These are phyloP conservation scores for Chorisops tibialis DNA, from an alignment of 2,888 invertebrate genomes.

Conservation along the genomic window DNA sequence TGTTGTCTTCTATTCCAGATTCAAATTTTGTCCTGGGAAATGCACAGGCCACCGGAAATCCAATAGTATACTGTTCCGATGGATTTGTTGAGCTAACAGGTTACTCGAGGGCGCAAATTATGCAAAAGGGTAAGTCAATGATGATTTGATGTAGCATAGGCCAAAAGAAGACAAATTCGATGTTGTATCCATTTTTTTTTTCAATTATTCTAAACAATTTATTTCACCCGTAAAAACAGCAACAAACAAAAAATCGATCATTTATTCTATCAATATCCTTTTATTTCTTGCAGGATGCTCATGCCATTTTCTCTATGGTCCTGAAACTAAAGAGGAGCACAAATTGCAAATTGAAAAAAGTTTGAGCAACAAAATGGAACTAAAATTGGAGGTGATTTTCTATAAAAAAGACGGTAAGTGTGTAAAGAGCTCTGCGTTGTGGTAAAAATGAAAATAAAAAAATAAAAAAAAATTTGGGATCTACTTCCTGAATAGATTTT, in stretches of 20 bases:
- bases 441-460: slow-evolving; percentile 41
- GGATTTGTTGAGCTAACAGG: slow-evolving; percentile 95
- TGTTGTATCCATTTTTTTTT: neutral
- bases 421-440: slow-evolving; percentile 2
- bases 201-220: neutral
- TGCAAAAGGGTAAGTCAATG: slow-evolving; percentile 76
- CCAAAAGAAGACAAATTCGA: neutral
- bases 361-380: slow-evolving; percentile 83
- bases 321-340: slow-evolving; percentile 85
- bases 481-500: neutral
- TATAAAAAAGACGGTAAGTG: slow-evolving; percentile 89
- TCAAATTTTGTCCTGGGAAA: slow-evolving; percentile 96
- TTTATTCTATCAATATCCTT: neutral
- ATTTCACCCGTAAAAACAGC: neutral
- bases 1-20: slow-evolving; percentile 59
- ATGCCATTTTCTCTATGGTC: slow-evolving; percentile 90
- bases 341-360: slow-evolving; percentile 85
- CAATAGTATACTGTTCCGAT: slow-evolving; percentile 95
- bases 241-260: too few relatives aligned
- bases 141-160: neutral
- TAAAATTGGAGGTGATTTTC: slow-evolving; percentile 90
- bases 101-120: slow-evolving; percentile 89
- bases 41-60: slow-evolving; percentile 85
- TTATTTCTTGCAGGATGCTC: slow-evolving; percentile 64
- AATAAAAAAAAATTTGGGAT: slow-evolving; percentile 43